phyloP scores from a whole-genome alignment of 1,140 invertebrate species.

The Drosophila albomicans region DNA sequence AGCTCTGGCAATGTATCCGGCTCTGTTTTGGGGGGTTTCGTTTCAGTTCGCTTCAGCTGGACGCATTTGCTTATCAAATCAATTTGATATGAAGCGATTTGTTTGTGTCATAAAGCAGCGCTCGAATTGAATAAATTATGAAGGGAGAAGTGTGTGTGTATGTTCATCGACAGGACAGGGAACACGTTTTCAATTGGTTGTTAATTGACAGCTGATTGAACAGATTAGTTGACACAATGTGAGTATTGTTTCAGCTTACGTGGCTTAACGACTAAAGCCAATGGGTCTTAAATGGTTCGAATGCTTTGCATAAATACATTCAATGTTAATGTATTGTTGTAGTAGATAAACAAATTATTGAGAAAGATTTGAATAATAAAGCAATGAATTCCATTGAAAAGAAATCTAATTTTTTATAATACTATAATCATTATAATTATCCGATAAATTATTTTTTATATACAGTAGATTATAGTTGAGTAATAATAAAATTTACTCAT shows the following conservation, averaged over 20 bases:
- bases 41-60: neutral
- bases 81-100: constrained; percentile 44
- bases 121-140: constrained; percentile 55
- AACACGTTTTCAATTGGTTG: constrained; percentile 49
- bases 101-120: constrained; percentile 40
- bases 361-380: no score
- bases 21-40: neutral
- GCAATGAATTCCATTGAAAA: no score
- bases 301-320: neutral
- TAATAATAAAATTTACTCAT: no score
- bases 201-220: constrained; percentile 56
- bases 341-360: no score
- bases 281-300: neutral
- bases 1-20: constrained; percentile 30
- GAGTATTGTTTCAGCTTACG: constrained; percentile 15
- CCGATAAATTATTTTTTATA: no score
- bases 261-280: constrained; percentile 3
- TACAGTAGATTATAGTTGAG: no score
- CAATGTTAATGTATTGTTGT: neutral
- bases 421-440: no score
- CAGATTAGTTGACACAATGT: constrained; percentile 24
- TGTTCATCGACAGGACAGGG: neutral
- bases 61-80: constrained; percentile 18
- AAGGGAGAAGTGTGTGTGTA: neutral
- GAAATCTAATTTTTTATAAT: no score